Evolutionary conservation across 2,888 invertebrate species (phyloP).

Genomic region (Chalcosyrphus nemorum): DNA sequence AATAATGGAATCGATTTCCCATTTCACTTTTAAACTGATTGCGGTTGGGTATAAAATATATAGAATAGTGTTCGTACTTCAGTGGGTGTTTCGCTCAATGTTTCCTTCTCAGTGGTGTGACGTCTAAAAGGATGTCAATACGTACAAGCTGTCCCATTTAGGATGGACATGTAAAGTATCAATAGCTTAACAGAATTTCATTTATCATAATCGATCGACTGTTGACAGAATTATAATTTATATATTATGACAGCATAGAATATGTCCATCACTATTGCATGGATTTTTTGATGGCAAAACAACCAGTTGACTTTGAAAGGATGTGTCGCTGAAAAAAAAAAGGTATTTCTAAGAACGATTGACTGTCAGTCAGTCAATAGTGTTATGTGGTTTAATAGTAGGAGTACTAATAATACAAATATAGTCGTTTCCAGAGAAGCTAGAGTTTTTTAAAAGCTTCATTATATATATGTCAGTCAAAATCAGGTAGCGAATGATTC

Average conservation of each 20-base stretch:
- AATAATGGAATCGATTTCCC: conserved; percentile 27
- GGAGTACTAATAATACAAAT: too few species aligned
- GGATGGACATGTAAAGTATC: not conserved
- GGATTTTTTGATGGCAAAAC: not conserved
- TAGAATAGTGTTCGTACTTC: not conserved
- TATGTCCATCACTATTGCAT: not conserved
- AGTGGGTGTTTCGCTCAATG: not conserved
- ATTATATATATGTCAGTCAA: too few species aligned
- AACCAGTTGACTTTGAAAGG: too few species aligned
- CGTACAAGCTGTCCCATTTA: not conserved
- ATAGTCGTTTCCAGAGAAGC: too few species aligned
- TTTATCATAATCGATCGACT: conserved; percentile 2
- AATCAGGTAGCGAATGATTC: too few species aligned
- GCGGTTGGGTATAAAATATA: not conserved
- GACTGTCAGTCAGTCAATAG: too few species aligned
- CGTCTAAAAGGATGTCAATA: not conserved
- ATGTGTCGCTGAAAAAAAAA: too few species aligned
- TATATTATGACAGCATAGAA: not conserved
- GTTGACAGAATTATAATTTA: not conserved
- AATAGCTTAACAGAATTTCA: not conserved
- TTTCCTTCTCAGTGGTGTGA: not conserved
- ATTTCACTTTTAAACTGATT: not conserved
- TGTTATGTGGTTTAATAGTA: too few species aligned
- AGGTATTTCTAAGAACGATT: too few species aligned
- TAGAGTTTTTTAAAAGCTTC: too few species aligned